A percentile compares a stretch with the other conserved stretches of the same genome.
These are phyloP conservation scores for Sinonovacula constricta DNA, from an alignment of 1,140 invertebrate species.

Conservation along the genomic window DNA sequence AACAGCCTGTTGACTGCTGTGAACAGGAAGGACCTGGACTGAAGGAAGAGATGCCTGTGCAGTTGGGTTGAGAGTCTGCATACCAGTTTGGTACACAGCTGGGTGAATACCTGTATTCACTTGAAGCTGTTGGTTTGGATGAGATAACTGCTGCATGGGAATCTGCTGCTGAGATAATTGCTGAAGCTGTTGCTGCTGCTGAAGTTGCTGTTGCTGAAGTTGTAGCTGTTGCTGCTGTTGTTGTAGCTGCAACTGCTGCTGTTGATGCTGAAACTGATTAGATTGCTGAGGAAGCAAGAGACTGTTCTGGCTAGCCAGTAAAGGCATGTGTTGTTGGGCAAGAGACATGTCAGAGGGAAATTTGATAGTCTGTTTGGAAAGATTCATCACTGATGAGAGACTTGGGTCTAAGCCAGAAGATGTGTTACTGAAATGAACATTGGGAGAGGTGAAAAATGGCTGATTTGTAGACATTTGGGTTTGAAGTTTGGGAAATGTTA, in stretches of 20 bases:
- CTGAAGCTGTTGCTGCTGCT: slow-evolving; percentile 28
- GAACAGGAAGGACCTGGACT: too few relatives aligned
- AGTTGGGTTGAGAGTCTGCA: neutral
- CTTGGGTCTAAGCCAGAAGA: slow-evolving; percentile 37
- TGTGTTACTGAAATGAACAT: too few relatives aligned
- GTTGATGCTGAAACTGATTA: neutral
- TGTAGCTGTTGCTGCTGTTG: slow-evolving; percentile 5
- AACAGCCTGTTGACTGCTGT: too few relatives aligned
- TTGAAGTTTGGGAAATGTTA: too few relatives aligned
- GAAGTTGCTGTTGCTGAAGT: slow-evolving; percentile 15
- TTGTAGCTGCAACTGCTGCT: slow-evolving; percentile 4
- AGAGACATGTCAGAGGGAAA: slow-evolving; percentile 28
- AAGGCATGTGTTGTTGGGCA: slow-evolving; percentile 8
- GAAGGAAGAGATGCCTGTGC: too few relatives aligned
- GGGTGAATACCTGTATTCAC: neutral
- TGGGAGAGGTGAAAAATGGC: too few relatives aligned
- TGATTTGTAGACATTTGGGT: too few relatives aligned
- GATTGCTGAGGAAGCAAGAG: neutral
- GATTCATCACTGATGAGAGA: slow-evolving; percentile 29
- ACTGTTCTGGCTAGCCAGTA: neutral
- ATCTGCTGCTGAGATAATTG: neutral
- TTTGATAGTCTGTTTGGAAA: neutral
- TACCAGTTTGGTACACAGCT: neutral
- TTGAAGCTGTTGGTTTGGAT: neutral
- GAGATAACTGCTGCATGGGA: neutral